Base-by-base conservation (phyloP, 2,888 invertebrate species). In the Oscheius sp. region DNA sequence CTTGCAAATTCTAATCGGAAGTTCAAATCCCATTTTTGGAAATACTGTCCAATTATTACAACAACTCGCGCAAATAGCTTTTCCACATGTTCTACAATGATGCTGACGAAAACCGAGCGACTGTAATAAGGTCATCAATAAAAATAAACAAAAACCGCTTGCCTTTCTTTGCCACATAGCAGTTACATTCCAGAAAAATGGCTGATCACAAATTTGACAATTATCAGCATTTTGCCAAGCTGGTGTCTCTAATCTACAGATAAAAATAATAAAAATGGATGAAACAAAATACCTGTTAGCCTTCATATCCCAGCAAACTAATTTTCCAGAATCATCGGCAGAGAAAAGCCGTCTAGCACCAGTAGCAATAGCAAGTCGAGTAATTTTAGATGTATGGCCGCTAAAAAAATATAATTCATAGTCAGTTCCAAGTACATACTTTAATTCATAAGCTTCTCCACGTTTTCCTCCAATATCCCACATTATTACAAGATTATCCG, bases 381-480 rank as follows among this genome's bases (percentile, higher is more conserved):
- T 93, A 21, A 98, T 95, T 90, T 94, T 94, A 88, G 94, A 94
- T 21, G 79, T 76, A 73, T 88, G 88, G 27, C 86, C 86, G 58
- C 87, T 88, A 69, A 74, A 85, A 79, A 64, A 55, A 9, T 12
- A 55, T n/a, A 9, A 5, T 66, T 66, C 6, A 25, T 18, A 56
- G 43, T 29, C 18, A 13, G 21, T 3, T n/a, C n/a, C 7, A 5
- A 9, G n/a, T 21, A 29, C 75, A 71, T 59, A 85, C 84, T 82
- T 88, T 55, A 99, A 91, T 91, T 99, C 98, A 89, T 96, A 97
- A 9, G 97, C 96, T 45, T 95, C 95, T 68, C 98, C 98, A 87
- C 95, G 93, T 87, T 94, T 93, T 0, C 97, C 96, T 6, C 97
- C 98, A 81, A 99, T 97, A 90, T 99, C 98, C 99, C 98, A 99